phyloP scores from a whole-genome alignment of 2,113 vertebrate genomes.

The Neopipo cinnamomea region DNA sequence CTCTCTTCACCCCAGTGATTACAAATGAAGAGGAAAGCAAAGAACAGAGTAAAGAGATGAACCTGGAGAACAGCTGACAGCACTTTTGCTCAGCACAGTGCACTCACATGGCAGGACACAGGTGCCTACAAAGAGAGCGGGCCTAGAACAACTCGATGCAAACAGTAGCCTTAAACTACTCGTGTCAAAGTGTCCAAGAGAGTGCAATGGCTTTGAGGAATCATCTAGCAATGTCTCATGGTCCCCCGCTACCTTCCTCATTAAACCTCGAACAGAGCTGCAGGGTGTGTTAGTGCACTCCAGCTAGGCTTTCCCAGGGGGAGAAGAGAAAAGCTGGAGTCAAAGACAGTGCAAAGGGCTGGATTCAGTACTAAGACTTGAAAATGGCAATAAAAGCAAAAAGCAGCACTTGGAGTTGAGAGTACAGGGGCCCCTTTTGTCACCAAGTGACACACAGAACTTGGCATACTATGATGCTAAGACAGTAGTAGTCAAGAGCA shows the following conservation, averaged over 20 bases:
- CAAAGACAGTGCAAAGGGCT: constrained; percentile 28
- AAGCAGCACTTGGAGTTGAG: neutral
- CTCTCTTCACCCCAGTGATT: neutral
- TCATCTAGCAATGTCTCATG: neutral
- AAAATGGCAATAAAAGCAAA: constrained; percentile 1
- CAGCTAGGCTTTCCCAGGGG: neutral
- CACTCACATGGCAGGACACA: constrained; percentile 32
- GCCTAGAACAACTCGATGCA: constrained; percentile 29
- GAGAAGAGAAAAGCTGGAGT: constrained; percentile 12
- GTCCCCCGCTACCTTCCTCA: constrained; percentile 46
- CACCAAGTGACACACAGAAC: neutral
- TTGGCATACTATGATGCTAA: neutral
- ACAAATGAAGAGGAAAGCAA: constrained; percentile 29
- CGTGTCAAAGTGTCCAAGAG: constrained; percentile 35
- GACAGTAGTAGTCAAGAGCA: neutral
- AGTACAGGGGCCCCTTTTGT: neutral
- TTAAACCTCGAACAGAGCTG: constrained; percentile 44
- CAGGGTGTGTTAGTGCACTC: neutral
- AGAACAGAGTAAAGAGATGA: constrained; percentile 8
- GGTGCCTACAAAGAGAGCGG: constrained; percentile 11
- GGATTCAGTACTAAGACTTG: neutral
- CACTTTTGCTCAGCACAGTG: neutral
- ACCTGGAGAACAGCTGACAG: constrained; percentile 29
- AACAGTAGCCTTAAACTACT: constrained; percentile 47
- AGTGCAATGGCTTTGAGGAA: constrained; percentile 48